These are phyloP conservation scores for Tenrec ecaudatus DNA, from an alignment of 2,113 vertebrate genomes.

Conservation along the genomic window DNA sequence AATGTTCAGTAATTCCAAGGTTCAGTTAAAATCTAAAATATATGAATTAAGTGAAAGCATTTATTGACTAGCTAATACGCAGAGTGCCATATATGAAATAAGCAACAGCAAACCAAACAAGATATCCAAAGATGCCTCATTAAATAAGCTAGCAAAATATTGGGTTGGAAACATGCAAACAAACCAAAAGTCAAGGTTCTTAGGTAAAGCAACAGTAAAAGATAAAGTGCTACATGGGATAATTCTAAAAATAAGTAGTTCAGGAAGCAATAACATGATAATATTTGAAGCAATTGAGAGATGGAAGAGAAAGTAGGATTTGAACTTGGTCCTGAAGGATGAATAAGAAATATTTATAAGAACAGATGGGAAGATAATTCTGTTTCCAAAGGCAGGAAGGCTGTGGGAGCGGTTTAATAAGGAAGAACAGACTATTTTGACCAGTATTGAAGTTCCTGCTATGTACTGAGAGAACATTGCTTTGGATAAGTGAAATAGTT, in stretches of 20 bases:
- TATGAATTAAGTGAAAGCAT: background rate
- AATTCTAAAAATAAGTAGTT: background rate
- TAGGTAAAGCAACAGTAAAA: background rate
- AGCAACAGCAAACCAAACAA: background rate
- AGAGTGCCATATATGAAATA: background rate
- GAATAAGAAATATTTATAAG: background rate
- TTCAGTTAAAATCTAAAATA: background rate
- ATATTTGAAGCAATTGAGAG: background rate
- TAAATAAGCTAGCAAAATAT: background rate
- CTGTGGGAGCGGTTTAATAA: accelerated
- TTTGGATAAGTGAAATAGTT: background rate
- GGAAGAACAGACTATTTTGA: background rate
- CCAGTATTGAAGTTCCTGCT: background rate
- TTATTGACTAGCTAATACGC: background rate
- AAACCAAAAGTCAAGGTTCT: background rate
- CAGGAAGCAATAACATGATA: background rate
- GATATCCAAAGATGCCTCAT: background rate
- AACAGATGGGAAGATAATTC: background rate
- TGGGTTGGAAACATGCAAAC: background rate
- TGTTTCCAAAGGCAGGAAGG: background rate
- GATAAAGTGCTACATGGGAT: background rate
- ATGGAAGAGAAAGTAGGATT: background rate
- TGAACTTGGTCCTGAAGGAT: background rate
- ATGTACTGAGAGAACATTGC: background rate
- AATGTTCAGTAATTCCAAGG: background rate